Base-by-base conservation (phyloP, 2,113 vertebrate genomes). In the Sigmodon hispidus region DNA sequence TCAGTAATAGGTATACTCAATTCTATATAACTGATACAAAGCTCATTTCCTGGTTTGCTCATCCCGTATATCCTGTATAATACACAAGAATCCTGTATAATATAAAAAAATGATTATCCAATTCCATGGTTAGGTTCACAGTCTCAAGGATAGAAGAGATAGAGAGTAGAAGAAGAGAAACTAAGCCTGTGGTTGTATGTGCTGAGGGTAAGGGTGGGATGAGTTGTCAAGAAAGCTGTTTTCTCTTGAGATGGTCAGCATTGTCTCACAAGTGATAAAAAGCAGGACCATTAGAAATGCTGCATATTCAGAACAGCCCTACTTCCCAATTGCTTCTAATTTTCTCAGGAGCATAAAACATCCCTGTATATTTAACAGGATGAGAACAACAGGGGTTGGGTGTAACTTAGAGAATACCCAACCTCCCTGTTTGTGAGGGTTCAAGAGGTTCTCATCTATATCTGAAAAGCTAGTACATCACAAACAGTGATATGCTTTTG, bases 381-480 rank as follows among this genome's bases (percentile, higher is more conserved):
- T 87, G 34, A 96, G 15, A 31, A 65, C 2, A 69, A 76, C 0
- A 48, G 31, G 29, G 7, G 19, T 76, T 77, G 70, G 11, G 7
- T 89, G 40, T 86, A 34, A 11, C 29, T 45, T 16, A 67, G 11
- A 52, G 34, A 89, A 87, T 31, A 21, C 76, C 45, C 65, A 76
- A 72, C 8, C 16, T 34, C 70, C 57, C 45, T 75, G 12, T 81
- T 88, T 45, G 3, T 11, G 26, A 3, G 45, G 52, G 36, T n/a
- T 70, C 22, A 26, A 63, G 61, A 59, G 61, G 61, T 63, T 63
- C 29, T 57, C 57, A 52, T 40, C 55, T 63, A 29, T n/a, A 59
- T 59, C 26, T 94, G 63, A 90, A 87, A 95, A 93, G n/a, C 17
- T 50, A 83, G 76, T 31, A 69, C 17, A 36, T 36, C 9, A 87